Conservation (phyloP, 2,797 vertebrate genomes). For the Clangula hyemalis region DNA sequence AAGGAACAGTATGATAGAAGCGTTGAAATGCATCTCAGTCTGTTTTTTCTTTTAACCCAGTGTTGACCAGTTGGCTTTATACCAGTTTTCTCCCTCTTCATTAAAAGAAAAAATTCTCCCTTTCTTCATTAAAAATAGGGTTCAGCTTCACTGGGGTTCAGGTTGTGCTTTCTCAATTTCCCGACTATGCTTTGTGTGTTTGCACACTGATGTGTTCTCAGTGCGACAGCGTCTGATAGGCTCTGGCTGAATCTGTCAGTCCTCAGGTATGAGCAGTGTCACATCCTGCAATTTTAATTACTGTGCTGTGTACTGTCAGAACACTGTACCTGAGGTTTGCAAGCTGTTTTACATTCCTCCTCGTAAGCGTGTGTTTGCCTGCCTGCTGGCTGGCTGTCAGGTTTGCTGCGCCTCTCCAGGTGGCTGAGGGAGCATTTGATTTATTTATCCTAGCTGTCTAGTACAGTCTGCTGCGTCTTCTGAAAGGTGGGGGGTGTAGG, state of each 20-base stretch:
- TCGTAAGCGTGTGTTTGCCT: not conserved
- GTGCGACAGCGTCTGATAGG: not conserved
- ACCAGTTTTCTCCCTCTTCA: not conserved
- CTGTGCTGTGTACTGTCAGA: not conserved
- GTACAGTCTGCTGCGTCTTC: not conserved
- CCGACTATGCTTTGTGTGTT: not conserved
- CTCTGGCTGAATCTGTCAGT: conserved; percentile 25
- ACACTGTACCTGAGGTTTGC: conserved; percentile 18
- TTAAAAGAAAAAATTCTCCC: not conserved
- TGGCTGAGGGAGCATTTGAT: conserved; percentile 37
- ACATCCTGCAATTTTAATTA: conserved; percentile 67
- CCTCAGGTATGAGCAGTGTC: conserved; percentile 54
- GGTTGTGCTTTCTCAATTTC: not conserved
- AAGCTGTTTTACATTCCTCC: conserved; percentile 42
- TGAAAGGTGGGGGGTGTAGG: not conserved
- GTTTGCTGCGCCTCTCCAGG: not conserved
- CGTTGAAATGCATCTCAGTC: not conserved
- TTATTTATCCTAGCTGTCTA: conserved; percentile 39
- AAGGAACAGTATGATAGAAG: not conserved
- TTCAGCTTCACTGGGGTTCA: not conserved
- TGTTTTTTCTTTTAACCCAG: not conserved
- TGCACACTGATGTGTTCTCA: not conserved
- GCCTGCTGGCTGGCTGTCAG: not conserved
- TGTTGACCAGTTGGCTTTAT: not conserved
- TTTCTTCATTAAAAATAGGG: not conserved